Evolutionary conservation across 2,888 invertebrate genomes (phyloP).

Genomic region (Sipha maydis): DNA sequence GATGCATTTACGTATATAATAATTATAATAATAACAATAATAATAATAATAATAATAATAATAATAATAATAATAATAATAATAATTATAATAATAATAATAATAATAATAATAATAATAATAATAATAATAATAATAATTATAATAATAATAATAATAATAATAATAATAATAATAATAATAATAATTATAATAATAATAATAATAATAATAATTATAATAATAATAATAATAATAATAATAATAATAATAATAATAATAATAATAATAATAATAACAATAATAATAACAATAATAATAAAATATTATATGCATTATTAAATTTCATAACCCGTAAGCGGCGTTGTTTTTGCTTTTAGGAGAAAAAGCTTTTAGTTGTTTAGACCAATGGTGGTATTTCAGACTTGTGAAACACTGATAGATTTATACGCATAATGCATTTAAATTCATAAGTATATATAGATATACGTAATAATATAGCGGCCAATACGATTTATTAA

Average conservation of each 20-base stretch:
- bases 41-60: background rate
- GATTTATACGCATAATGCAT: background rate
- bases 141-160: background rate
- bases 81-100: background rate
- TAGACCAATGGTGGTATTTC: conserved; percentile 15
- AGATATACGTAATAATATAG: no score
- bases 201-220: background rate
- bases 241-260: background rate
- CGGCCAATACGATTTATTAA: background rate
- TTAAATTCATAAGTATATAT: background rate
- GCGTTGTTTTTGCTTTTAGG: background rate
- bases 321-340: conserved; percentile 9
- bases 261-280: no score
- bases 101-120: background rate
- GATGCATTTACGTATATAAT: background rate
- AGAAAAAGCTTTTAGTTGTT: background rate
- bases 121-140: background rate
- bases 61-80: background rate
- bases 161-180: background rate
- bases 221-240: background rate
- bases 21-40: background rate
- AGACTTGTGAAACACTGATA: conserved; percentile 22
- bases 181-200: background rate
- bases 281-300: background rate
- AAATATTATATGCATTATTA: conserved; percentile 12